Evolutionary conservation across 2,888 invertebrate genomes (phyloP), one percentile per base, ranked within the genome.

Genomic region (Cheilosia soror): DNA sequence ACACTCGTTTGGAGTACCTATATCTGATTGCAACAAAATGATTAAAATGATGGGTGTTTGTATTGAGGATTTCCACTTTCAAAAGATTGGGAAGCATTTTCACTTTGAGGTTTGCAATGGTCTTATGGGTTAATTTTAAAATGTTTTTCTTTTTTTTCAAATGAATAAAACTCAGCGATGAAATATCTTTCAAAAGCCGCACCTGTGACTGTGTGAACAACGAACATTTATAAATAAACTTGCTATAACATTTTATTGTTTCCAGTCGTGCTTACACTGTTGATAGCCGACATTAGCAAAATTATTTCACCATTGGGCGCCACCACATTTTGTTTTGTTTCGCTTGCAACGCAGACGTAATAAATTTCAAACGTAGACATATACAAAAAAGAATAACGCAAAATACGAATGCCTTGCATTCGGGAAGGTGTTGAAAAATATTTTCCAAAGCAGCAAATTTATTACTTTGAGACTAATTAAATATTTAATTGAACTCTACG

Each of bases 201-300:
- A 33, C 29, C 44, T 42, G 31, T 66, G 62, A 29, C 29, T 31
- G 58, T 31, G 53, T 47, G 47, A 75, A 75, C 42, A 68, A 63
- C 27, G 57, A 63, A 80, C 63, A 60, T 55, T 20, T 47, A 72
- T 66, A 60, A 82, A 77, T 53, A 72, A 66, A 66, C 51, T 58
- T 68, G 60, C 66, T 27, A 78, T 72, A 78, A 49, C 66, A 77
- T 65, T 65, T 66, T 71, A 76, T 76, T 76, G 42, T 49, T 77
- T 76, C 65, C 71, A 33, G 62, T 68, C 72, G 68, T 83, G 68
- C 60, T 82, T 82, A 77, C 77, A 77, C 33, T 72, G 42, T 66
- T 47, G 49, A 73, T 78, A 33, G 62, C 71, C 33, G 71, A 60
- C 53, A 57, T 77, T 77, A 72, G 66, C 77, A 53, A 82, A 77